Conservation (phyloP, 2,888 invertebrate genomes). For the Nomada lathburiana region DNA sequence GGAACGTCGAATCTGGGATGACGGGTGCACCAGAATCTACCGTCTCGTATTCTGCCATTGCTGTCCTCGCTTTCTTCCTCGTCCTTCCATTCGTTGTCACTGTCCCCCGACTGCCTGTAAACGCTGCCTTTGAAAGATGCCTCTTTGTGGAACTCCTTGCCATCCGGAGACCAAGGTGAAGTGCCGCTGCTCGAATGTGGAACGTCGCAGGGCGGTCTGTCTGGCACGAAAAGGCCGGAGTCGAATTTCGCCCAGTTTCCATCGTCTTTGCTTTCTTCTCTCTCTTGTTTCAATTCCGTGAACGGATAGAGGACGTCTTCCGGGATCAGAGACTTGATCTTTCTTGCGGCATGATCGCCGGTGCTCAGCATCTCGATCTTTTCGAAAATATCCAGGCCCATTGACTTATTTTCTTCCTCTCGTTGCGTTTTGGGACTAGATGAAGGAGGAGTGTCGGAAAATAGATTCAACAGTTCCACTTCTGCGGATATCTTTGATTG, state of each 20-base stretch:
- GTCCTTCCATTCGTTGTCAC: slow-evolving; percentile 83
- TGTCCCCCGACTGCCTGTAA: slow-evolving; percentile 83
- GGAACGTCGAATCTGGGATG: slow-evolving; percentile 75
- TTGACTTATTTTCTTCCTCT: slow-evolving; percentile 74
- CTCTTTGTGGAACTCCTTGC: slow-evolving; percentile 86
- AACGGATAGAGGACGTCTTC: slow-evolving; percentile 81
- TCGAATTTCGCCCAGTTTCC: slow-evolving; percentile 84
- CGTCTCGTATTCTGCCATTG: slow-evolving; percentile 81
- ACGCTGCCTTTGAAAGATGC: slow-evolving; percentile 83
- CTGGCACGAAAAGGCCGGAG: slow-evolving; percentile 76
- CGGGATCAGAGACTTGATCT: slow-evolving; percentile 22
- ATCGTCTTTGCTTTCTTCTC: slow-evolving; percentile 77
- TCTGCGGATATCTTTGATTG: slow-evolving; percentile 71
- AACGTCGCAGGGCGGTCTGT: slow-evolving; percentile 79
- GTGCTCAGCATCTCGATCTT: slow-evolving; percentile 82
- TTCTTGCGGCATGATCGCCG: slow-evolving; percentile 54
- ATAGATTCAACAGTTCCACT: slow-evolving; percentile 79
- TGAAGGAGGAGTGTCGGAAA: slow-evolving; percentile 75
- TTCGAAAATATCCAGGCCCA: slow-evolving; percentile 81
- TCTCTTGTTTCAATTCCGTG: slow-evolving; percentile 66
- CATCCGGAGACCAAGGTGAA: slow-evolving; percentile 93
- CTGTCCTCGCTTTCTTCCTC: slow-evolving; percentile 84
- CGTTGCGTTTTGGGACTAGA: slow-evolving; percentile 73
- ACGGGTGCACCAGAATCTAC: slow-evolving; percentile 81
- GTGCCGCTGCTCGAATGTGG: slow-evolving; percentile 84